Conservation (phyloP, 1,140 invertebrate genomes). For the Gryon sp. region DNA sequence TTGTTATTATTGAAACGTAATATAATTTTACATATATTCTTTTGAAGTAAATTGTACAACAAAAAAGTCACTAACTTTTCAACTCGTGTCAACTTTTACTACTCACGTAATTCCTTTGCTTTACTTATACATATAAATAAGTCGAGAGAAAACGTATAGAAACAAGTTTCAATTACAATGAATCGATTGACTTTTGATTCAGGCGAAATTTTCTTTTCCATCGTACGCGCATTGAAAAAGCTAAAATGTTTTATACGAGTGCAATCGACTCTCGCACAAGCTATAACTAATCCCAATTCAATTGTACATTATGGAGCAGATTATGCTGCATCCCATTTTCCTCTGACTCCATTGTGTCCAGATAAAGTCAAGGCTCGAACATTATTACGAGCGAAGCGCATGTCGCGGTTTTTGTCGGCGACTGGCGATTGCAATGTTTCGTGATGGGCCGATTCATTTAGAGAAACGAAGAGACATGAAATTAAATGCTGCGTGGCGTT, state of each 20-base stretch:
- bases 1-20: not conserved
- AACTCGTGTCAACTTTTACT: constrained; percentile 32
- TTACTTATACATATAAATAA: constrained; percentile 11
- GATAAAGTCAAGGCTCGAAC: constrained; percentile 7
- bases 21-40: not conserved
- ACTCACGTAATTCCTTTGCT: constrained; percentile 32
- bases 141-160: constrained; percentile 23
- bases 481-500: constrained; percentile 29
- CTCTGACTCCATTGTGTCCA: not conserved
- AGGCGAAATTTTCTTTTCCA: constrained; percentile 46
- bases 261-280: constrained; percentile 1
- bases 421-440: constrained; percentile 6
- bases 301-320: constrained; percentile 4
- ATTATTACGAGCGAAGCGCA: constrained; percentile 6
- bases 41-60: not conserved
- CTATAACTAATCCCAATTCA: constrained; percentile 9
- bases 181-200: constrained; percentile 23
- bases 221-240: constrained; percentile 30
- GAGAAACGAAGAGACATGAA: constrained; percentile 19
- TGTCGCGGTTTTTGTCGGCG: constrained; percentile 19
- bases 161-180: constrained; percentile 34
- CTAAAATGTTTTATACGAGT: constrained; percentile 3
- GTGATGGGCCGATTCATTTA: constrained; percentile 30
- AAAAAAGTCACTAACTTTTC: constrained; percentile 10
- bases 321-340: constrained; percentile 5